A percentile compares a stretch with the other conserved stretches of the same genome.
These are phyloP conservation scores for Neotoma lepida DNA, from an alignment of 2,113 vertebrate species.

Conservation along the genomic window DNA sequence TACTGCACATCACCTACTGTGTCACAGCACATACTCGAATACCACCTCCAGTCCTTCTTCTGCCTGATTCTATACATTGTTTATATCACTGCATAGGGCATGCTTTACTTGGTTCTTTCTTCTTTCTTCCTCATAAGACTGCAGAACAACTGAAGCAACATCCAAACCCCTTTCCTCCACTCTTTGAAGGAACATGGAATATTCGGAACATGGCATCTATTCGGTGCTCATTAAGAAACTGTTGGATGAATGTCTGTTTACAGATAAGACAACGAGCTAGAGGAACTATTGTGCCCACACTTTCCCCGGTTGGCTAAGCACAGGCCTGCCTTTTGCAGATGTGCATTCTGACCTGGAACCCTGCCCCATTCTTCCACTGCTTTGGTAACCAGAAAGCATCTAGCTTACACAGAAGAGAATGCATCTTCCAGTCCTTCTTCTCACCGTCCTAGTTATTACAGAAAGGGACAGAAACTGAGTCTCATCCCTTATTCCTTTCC, in stretches of 20 bases:
- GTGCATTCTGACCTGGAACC: not conserved
- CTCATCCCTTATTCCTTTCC: not conserved
- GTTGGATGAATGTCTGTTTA: not conserved
- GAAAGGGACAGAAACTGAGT: not conserved
- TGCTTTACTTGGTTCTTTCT: not conserved
- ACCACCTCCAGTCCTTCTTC: not conserved
- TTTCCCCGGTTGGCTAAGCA: not conserved
- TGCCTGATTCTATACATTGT: not conserved
- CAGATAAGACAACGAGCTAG: not conserved
- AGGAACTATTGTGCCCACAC: not conserved
- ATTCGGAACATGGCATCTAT: not conserved
- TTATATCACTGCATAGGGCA: fast-evolving
- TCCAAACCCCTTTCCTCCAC: no score
- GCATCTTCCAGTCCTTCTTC: not conserved
- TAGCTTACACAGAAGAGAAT: not conserved
- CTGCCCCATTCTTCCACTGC: not conserved
- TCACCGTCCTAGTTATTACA: not conserved
- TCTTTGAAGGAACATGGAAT: not conserved
- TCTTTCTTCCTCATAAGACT: not conserved
- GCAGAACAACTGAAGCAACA: not conserved
- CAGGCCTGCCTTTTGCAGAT: not conserved
- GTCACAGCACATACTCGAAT: not conserved
- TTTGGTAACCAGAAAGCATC: not conserved
- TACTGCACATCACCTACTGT: not conserved
- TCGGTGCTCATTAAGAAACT: not conserved